Base-by-base conservation (phyloP, 1,140 invertebrate genomes). In the Helicoverpa armigera region DNA sequence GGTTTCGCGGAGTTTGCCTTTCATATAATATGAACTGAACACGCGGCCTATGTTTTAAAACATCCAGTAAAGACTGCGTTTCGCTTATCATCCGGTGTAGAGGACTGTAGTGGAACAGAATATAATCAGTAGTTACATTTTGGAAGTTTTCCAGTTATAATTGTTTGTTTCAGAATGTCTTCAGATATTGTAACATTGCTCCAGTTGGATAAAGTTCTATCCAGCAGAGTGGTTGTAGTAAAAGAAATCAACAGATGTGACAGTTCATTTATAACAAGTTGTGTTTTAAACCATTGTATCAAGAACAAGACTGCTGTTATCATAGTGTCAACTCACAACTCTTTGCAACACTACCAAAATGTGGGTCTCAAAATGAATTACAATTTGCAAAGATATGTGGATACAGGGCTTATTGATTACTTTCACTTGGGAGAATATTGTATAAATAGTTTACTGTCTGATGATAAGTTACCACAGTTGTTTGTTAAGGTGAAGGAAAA, bases 281-380 rank as follows among this genome's bases (percentile, higher is more conserved):
- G 95, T 88, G 93, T 97, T 51, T 95, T 96, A 85, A 96, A 86
- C 79, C 96, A 96, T 88, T 96, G 93, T 67, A 95, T 95, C 75
- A 96, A 95, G 90, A 96, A 96, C 85, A 95, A 92, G 87, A 92
- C 92, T 84, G 94, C 95, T 69, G 93, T 97, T 0, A 95, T 97
- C 86, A 91, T 97, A 18, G 94, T 97, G 76, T 96, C 96, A 72
- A 95, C 97, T 82, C 97, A 97, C 84, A 97, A 97, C 83, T 96
- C 96, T 5, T 95, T 97, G 67, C 94, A 95, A 31, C 97, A 97
- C 88, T 97, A 97, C 86, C 96, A 97, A 70, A 97, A 96, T 91
- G 95, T 97, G 72, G 96, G 97, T n/a, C 96, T 96, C 87, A 96
- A 97, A 87, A 94, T 97, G 85, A 97, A 97, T 35, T 97, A 97